Evolutionary conservation across 1,140 invertebrate species (phyloP), one percentile per base, ranked within the genome.

Genomic region (Micrasema minimum): DNA sequence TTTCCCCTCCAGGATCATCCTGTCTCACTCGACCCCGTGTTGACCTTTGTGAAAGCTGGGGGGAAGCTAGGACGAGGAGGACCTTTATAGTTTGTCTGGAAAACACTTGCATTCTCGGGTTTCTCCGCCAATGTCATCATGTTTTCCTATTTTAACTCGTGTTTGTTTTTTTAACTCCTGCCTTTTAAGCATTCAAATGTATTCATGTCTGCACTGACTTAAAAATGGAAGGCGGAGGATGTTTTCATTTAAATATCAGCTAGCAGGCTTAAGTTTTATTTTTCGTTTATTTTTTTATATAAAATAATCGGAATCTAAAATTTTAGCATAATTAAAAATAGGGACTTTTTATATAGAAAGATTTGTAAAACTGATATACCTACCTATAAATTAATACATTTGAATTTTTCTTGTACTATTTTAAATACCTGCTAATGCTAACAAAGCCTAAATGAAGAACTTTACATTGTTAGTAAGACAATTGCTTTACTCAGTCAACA

Each of bases 21-120:
- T 61, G 37, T 48, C 70, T 64, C 62, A 57, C 35, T 41, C 59
- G 14, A 37, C 70, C 51, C 69, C 53, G 22, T 72, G 53, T 72
- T 72, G 70, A 72, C 70, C 64, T 72, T 72, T 59, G 70, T 53
- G 62, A 71, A 66, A 71, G 61, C 61, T 66, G 55, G 31, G 64
- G 64, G 46, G 64, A 66, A 18, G 23, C 26, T 50, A n/a, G 57
- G 2, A 20, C 16, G 14, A n/a, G n/a, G 0, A 57, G 35, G 20
- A 61, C 57, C 35, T 43, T 43, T 43, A 41, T 16, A 61, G 57
- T 43, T 61, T 43, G 38, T n/a, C 20, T 61, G 35, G 57, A 43
- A 43, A 61, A 61, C 57, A 61, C 57, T 61, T 61, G 57, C 57
- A 61, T 61, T 61, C 38, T 22, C 57, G 18, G n/a, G n/a, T n/a